Evolutionary conservation across 2,888 invertebrate species (phyloP).

Genomic region (Aquatica leii): DNA sequence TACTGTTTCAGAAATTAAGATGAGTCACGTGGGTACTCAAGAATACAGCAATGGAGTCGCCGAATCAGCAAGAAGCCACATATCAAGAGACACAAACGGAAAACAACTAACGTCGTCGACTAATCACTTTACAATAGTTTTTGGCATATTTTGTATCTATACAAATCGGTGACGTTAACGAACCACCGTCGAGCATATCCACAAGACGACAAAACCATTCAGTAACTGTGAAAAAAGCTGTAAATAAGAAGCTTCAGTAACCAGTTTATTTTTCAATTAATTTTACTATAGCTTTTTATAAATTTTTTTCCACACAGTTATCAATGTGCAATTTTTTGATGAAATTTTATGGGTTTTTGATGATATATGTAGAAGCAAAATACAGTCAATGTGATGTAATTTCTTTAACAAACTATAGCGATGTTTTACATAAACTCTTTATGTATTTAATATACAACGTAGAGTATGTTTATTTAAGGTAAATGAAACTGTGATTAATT

Average conservation of each 20-base stretch:
- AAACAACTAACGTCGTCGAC: conserved; percentile 18
- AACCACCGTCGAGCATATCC: too few species aligned
- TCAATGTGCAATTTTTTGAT: too few species aligned
- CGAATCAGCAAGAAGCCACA: conserved; percentile 33
- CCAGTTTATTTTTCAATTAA: too few species aligned
- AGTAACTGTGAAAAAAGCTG: background rate
- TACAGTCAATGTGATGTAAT: too few species aligned
- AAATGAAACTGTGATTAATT: conserved; percentile 13
- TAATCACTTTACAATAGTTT: conserved; percentile 19
- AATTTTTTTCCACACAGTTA: too few species aligned
- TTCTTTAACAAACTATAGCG: background rate
- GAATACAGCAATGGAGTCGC: conserved; percentile 64
- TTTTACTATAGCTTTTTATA: too few species aligned
- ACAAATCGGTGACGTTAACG: conserved; percentile 22
- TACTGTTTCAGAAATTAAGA: conserved; percentile 64
- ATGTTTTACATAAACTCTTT: background rate
- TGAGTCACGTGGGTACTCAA: conserved; percentile 64
- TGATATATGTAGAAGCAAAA: too few species aligned
- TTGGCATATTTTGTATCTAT: conserved; percentile 20
- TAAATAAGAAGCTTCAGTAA: too few species aligned
- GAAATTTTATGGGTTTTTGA: too few species aligned
- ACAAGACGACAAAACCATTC: background rate
- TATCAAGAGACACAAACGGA: conserved; percentile 31
- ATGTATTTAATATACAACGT: background rate
- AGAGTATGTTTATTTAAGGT: background rate